Evolutionary conservation across 2,113 vertebrate species (phyloP).

Genomic region (Tympanuchus pallidicinctus): DNA sequence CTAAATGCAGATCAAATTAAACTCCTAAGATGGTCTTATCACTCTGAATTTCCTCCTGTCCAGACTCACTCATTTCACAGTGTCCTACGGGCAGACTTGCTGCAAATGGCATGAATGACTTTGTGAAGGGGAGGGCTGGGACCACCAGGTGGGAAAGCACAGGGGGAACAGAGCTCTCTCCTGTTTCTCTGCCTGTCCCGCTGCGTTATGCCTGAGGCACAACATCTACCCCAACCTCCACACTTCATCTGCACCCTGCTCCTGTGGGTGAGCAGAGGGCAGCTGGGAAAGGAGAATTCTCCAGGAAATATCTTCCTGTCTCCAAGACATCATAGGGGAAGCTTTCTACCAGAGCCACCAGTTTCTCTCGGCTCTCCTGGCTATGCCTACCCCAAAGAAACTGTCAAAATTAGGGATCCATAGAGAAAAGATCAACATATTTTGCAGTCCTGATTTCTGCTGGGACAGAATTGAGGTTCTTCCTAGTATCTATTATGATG

Average conservation of each 20-base stretch:
- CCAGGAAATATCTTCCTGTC: not conserved
- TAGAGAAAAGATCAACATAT: not conserved
- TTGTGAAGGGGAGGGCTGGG: not conserved
- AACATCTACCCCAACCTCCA: not conserved
- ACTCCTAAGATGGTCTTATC: accelerated
- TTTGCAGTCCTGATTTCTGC: too few relatives aligned
- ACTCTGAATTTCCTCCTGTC: not conserved
- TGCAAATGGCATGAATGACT: accelerated
- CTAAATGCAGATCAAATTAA: not conserved
- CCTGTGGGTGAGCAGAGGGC: not conserved
- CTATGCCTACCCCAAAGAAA: not conserved
- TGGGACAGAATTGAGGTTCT: too few relatives aligned
- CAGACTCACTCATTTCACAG: accelerated
- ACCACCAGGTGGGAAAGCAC: not conserved
- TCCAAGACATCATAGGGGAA: not conserved
- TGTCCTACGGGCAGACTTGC: not conserved
- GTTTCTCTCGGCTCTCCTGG: not conserved
- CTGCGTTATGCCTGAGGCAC: not conserved
- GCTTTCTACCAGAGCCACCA: not conserved
- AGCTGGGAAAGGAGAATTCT: not conserved
- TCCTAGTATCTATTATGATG: too few relatives aligned
- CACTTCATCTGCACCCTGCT: not conserved
- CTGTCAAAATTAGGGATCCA: accelerated
- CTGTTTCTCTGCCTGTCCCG: not conserved
- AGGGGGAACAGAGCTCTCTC: not conserved